phyloP scores from a whole-genome alignment of 1,140 invertebrate genomes.

The Nilaparvata lugens region DNA sequence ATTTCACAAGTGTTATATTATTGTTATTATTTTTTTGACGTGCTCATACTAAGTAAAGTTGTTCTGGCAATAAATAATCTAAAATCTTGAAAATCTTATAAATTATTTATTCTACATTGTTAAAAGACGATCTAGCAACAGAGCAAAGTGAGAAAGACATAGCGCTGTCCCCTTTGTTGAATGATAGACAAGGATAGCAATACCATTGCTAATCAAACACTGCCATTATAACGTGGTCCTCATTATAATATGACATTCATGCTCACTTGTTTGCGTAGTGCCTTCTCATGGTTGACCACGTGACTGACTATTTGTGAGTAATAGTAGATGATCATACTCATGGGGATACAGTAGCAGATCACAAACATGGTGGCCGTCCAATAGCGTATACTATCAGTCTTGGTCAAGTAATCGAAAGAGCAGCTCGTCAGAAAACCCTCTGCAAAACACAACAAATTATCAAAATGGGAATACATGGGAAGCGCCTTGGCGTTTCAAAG shows the following conservation, averaged over 20 bases:
- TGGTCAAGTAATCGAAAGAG: slow-evolving; percentile 61
- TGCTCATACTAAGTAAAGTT: neutral
- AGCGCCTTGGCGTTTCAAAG: too few relatives aligned
- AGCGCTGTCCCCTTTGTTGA: too few relatives aligned
- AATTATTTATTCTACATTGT: too few relatives aligned
- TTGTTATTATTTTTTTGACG: too few relatives aligned
- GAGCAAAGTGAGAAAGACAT: too few relatives aligned
- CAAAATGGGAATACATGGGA: too few relatives aligned
- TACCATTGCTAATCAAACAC: too few relatives aligned
- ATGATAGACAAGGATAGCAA: too few relatives aligned
- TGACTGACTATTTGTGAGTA: slow-evolving; percentile 61
- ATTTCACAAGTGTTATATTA: too few relatives aligned
- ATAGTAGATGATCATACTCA: slow-evolving; percentile 54
- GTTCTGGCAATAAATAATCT: neutral
- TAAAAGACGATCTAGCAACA: too few relatives aligned
- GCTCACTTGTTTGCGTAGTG: slow-evolving; percentile 54
- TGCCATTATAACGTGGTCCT: too few relatives aligned
- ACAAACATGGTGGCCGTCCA: slow-evolving; percentile 58
- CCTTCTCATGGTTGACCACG: slow-evolving; percentile 63
- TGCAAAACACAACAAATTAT: slow-evolving; percentile 31
- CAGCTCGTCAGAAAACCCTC: slow-evolving; percentile 70
- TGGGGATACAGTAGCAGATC: slow-evolving; percentile 59
- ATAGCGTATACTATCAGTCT: slow-evolving; percentile 53
- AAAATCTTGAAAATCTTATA: neutral
- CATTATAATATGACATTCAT: too few relatives aligned